Base-by-base conservation (phyloP, 2,888 invertebrate species). In the Tenthredo notha region DNA sequence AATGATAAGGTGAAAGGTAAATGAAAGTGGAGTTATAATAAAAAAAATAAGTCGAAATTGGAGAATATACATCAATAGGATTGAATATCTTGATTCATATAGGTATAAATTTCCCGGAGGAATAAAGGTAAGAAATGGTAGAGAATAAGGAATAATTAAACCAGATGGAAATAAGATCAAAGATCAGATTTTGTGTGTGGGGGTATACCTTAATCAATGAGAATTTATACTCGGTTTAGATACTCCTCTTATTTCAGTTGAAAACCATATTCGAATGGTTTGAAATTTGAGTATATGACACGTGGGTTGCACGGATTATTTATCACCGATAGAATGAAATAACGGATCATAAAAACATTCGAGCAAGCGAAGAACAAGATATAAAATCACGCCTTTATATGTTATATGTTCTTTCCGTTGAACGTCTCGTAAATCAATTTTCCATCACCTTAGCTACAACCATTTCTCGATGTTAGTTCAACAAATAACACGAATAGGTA, bases 391-490 rank as follows among this genome's bases (percentile, higher is more conserved):
- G 10, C 2, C 33, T 4, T 77, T 18, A 3, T 40, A 72, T 40
- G 21, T 72, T 37, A 72, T 21, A 40, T 72, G 1, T 29, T 5
- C 5, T 67, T 33, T 12, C 10, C 43, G 72, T 37, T 72, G n/a
- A 72, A 7, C 21, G 21, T 72, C 18, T 40, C 72, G 40, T 21
- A 43, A 72, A 72, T 72, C 72, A 72, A 72, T 72, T 72, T 72
- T 72, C 40, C 43, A n/a, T 9, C 3, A 40, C 43, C 21, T 72
- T 1, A 21, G n/a, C 37, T 70, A 40, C 3, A 9, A 1, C 72
- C 4, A 18, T 40, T n/a, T 72, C 37, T 72, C n/a, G 37, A 9
- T 40, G 21, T 40, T 40, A 72, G 72, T 43, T 21, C 0, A 72
- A 40, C 40, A 21, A 72, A 43, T 67, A 37, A 40, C n/a, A 7